Evolutionary conservation across 2,113 vertebrate genomes (phyloP).

Genomic region (Perca schrenkii): DNA sequence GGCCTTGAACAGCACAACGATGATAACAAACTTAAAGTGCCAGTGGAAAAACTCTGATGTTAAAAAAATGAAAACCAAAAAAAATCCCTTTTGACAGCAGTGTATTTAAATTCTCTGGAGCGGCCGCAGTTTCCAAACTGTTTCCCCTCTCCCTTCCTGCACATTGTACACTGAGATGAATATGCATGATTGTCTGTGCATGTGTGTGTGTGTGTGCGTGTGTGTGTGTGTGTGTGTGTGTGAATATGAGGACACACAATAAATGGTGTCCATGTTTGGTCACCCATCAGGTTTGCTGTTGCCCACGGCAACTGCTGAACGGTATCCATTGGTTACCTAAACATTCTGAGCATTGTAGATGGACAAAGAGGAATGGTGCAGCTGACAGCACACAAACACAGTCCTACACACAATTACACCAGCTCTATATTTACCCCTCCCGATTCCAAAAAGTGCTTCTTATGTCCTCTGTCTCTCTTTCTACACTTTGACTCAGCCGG

Average conservation of each 20-base stretch:
- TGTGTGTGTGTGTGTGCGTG: not conserved
- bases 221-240: not conserved
- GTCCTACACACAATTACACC: not conserved
- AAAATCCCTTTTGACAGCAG: conserved; percentile 31
- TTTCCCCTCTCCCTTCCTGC: conserved; percentile 7
- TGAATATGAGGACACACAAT: conserved; percentile 7
- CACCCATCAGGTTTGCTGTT: conserved; percentile 53
- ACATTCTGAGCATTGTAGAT: conserved; percentile 32
- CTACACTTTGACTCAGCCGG: not conserved
- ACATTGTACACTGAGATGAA: conserved; percentile 21
- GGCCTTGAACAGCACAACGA: not conserved
- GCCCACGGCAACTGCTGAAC: conserved; percentile 56
- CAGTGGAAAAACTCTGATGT: conserved; percentile 7
- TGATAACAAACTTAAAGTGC: conserved; percentile 28
- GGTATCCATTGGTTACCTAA: conserved; percentile 66
- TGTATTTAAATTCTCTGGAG: conserved; percentile 30
- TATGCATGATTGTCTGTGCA: conserved; percentile 10
- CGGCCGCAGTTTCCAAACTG: not conserved
- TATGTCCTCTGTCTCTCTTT: not conserved
- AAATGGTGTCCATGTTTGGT: conserved; percentile 23
- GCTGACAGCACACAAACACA: conserved; percentile 7
- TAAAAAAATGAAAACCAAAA: not conserved
- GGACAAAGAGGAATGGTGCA: conserved; percentile 20
- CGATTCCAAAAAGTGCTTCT: too few species aligned
- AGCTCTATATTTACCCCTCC: not conserved